Percentiles rank a stretch among this genome's conserved stretches.
phyloP scores from a whole-genome alignment of 2,797 vertebrate genomes.

The Megalops cyprinoides region DNA sequence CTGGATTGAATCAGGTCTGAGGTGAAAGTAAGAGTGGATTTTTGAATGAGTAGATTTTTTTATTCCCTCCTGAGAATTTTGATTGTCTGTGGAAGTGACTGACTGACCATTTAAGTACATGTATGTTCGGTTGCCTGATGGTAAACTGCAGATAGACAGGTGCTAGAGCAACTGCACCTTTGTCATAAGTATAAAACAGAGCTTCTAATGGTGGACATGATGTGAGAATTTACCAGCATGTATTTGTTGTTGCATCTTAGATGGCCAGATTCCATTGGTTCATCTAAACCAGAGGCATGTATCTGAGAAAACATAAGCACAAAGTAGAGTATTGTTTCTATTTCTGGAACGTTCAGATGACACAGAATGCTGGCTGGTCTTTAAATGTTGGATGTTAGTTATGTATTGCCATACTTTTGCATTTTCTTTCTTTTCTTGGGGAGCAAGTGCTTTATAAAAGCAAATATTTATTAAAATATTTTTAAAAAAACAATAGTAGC shows the following conservation, averaged over 20 bases:
- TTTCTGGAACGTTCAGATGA: not conserved
- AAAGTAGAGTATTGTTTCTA: not conserved
- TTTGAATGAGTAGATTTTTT: no score
- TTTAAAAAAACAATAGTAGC: not conserved
- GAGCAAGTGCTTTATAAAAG: not conserved
- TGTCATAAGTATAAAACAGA: not conserved
- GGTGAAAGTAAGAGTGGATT: not conserved
- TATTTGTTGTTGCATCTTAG: no score
- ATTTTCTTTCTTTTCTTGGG: not conserved
- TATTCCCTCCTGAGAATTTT: no score
- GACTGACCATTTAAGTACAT: no score
- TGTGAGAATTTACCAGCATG: no score
- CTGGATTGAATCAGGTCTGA: not conserved
- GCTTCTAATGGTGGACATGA: not conserved
- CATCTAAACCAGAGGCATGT: no score
- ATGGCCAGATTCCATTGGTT: no score
- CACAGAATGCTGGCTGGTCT: not conserved
- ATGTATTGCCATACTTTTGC: not conserved
- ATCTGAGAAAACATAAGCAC: no score
- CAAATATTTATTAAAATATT: not conserved
- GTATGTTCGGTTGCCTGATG: not conserved
- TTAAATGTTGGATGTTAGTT: not conserved
- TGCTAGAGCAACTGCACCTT: not conserved
- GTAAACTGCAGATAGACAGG: not conserved
- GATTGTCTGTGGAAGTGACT: no score